Percentiles rank a stretch among this genome's conserved stretches.
Evolutionary conservation across 2,888 invertebrate genomes (phyloP).

Genomic region (Lasioglossum oenotherae): DNA sequence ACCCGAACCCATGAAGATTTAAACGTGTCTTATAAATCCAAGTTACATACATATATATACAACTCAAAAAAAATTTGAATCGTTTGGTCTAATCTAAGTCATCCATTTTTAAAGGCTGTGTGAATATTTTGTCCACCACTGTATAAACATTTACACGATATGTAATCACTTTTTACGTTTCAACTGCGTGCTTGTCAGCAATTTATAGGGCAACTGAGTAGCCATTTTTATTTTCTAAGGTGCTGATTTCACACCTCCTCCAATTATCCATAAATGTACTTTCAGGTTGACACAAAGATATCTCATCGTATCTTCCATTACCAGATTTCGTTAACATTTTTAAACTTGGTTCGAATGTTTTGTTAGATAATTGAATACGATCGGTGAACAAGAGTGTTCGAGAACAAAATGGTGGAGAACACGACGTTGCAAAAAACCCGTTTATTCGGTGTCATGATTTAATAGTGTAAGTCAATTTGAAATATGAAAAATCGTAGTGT

Average conservation of each 20-base stretch:
- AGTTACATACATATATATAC: background rate
- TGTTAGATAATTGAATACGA: background rate
- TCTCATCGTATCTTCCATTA: background rate
- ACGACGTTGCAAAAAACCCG: constrained; percentile 23
- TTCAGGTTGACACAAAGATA: background rate
- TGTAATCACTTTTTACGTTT: constrained; percentile 4
- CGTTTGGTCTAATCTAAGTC: background rate
- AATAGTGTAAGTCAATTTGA: background rate
- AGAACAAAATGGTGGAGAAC: constrained; percentile 72
- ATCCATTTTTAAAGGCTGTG: background rate
- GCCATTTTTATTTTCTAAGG: constrained; percentile 42
- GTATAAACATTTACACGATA: constrained; percentile 1
- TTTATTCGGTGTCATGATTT: background rate
- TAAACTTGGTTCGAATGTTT: background rate
- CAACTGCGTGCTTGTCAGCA: constrained; percentile 20
- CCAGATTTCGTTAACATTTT: background rate
- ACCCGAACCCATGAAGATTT: background rate
- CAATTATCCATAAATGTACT: background rate
- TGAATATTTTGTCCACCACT: constrained; percentile 6
- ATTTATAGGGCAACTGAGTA: constrained; percentile 25
- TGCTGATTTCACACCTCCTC: background rate
- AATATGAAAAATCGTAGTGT: background rate
- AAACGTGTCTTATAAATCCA: background rate
- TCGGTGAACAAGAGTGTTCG: constrained; percentile 5
- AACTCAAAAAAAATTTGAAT: background rate